Base-by-base conservation (phyloP, 2,797 vertebrate species). In the Oophaga sylvatica region DNA sequence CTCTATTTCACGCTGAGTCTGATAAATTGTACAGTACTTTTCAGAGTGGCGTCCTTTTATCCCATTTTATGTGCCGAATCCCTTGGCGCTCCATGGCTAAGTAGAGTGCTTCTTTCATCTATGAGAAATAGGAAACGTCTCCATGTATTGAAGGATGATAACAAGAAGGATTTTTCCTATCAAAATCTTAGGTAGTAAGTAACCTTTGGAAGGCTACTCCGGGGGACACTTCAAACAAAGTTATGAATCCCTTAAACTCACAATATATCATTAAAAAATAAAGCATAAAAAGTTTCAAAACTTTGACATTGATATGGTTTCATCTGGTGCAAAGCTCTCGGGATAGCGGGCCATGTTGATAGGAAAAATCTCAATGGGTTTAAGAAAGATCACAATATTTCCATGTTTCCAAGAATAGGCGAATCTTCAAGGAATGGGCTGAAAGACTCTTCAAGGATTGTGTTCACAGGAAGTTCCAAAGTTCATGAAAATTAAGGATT, bases 1-100 rank as follows among this genome's bases (percentile, higher is more conserved):
- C 86, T 87, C 83, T 63, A 87, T 83, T 87, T 87, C 75, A 87
- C 63, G 68, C 78, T 29, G 81, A 77, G 45, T 8, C 81, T 78
- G 29, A 87, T 87, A 79, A 78, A 87, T 87, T 83, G 68, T 48
- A 82, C 29, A 77, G 22, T 67, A 62, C 35, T 80, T 71, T 80
- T 45, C 41, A 19, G 70, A 78, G 81, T 26, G 6, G 16, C 53
- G 56, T 70, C 22, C 80, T 87, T 81, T 83, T 63, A 83, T 77
- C 81, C 73, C 22, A 26, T 77, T 6, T 12, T 79, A 29, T 65
- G n/a, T 85, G 62, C 16, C 31, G 73, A 45, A 22, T 85, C 84
- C 84, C 76, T 67, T 70, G 68, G 80, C 13, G 22, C 71, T 76
- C 53, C 13, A 31, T 63, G 68, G n/a, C 45, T 62, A 35, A 81